phyloP scores from a whole-genome alignment of 2,888 invertebrate species.

The Chaitophorus viminalis region DNA sequence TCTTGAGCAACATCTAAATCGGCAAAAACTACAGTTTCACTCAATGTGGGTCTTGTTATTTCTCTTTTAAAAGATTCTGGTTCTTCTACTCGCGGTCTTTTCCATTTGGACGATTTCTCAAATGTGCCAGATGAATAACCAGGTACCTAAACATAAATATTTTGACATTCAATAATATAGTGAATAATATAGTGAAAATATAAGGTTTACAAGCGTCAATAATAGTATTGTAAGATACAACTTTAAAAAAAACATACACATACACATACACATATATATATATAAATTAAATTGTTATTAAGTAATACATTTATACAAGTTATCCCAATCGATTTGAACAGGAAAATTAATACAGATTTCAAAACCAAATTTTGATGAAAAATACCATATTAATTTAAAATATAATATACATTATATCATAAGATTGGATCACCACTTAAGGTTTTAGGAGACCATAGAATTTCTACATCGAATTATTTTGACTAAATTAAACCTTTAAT shows the following conservation, averaged over 20 bases:
- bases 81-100: conserved; percentile 62
- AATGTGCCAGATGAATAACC: conserved; percentile 60
- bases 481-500: too few relatives aligned
- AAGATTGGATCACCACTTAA: too few relatives aligned
- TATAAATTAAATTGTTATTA: background rate
- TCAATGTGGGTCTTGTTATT: conserved; percentile 61
- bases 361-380: too few relatives aligned
- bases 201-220: background rate
- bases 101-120: conserved; percentile 62
- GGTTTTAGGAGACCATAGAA: too few relatives aligned
- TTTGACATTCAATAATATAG: background rate
- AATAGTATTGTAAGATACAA: background rate
- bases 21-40: conserved; percentile 63
- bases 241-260: background rate
- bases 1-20: conserved; percentile 64
- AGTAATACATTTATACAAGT: too few relatives aligned
- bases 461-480: too few relatives aligned
- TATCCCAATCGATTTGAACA: too few relatives aligned
- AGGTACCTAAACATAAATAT: conserved; percentile 53
- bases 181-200: background rate
- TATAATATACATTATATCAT: too few relatives aligned
- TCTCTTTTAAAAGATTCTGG: conserved; percentile 60
- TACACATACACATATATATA: background rate
- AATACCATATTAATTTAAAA: too few relatives aligned
- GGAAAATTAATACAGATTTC: too few relatives aligned